Conservation (phyloP, 1,140 invertebrate genomes). For the Penaeus japonicus region DNA sequence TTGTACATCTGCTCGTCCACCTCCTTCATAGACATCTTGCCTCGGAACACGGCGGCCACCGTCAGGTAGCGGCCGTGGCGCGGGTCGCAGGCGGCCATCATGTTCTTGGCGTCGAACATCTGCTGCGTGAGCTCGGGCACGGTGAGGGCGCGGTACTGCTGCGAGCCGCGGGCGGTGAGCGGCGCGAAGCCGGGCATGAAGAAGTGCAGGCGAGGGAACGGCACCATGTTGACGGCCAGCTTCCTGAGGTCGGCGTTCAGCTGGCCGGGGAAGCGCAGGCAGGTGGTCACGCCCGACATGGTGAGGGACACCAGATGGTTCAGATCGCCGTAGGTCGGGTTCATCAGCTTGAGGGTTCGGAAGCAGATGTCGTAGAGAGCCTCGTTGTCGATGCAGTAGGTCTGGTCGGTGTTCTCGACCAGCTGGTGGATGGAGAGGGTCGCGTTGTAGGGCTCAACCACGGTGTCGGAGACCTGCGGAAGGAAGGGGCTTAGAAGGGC, state of each 20-base stretch:
- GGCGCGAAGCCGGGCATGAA: slow-evolving; percentile 51
- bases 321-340: slow-evolving; percentile 47
- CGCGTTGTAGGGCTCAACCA: slow-evolving; percentile 47
- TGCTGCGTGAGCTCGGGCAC: slow-evolving; percentile 48
- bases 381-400: slow-evolving; percentile 51
- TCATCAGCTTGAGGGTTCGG: slow-evolving; percentile 45
- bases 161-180: slow-evolving; percentile 43
- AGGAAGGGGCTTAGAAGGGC: not conserved
- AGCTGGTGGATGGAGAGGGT: slow-evolving; percentile 50
- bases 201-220: slow-evolving; percentile 51
- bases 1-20: slow-evolving; percentile 53
- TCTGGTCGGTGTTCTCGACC: slow-evolving; percentile 48
- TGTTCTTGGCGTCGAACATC: slow-evolving; percentile 54
- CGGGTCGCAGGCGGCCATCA: slow-evolving; percentile 50
- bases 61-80: slow-evolving; percentile 51
- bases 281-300: slow-evolving; percentile 47
- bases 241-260: slow-evolving; percentile 50
- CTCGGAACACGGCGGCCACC: slow-evolving; percentile 49
- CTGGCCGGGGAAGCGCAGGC: slow-evolving; percentile 49
- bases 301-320: slow-evolving; percentile 50
- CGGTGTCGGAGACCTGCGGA: slow-evolving; percentile 37
- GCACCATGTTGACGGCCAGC: slow-evolving; percentile 50
- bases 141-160: slow-evolving; percentile 51
- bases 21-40: slow-evolving; percentile 53
- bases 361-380: slow-evolving; percentile 52